These are phyloP conservation scores for Caenorhabditis sp. DNA, from an alignment of 2,888 invertebrate genomes.

Conservation along the genomic window DNA sequence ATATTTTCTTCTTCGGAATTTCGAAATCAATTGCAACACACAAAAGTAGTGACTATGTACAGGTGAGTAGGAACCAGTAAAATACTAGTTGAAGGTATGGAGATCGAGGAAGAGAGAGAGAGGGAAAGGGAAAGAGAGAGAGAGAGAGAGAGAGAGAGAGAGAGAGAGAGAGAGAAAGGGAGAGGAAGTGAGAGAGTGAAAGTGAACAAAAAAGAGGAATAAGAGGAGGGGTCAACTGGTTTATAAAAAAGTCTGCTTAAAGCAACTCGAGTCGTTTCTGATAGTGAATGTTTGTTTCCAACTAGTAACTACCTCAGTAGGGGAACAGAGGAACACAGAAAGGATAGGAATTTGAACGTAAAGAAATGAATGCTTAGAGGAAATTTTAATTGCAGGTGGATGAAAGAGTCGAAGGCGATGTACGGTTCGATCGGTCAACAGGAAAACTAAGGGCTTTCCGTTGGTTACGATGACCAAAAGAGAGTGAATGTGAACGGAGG, in stretches of 20 bases:
- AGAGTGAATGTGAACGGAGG: conserved; percentile 2
- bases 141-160: too few species aligned
- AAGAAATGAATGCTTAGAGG: too few species aligned
- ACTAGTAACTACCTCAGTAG: too few species aligned
- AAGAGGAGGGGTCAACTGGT: conserved; percentile 2
- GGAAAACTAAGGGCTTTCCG: conserved; percentile 6
- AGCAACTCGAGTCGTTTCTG: background rate
- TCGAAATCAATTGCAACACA: conserved; percentile 15
- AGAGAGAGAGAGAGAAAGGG: conserved; percentile 11
- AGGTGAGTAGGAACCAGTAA: conserved; percentile 15
- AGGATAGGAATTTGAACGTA: too few species aligned
- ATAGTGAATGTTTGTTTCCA: too few species aligned
- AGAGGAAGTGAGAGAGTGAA: too few species aligned
- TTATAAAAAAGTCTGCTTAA: too few species aligned
- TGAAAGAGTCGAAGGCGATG: background rate
- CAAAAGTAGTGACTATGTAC: background rate
- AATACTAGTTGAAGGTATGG: conserved; percentile 7
- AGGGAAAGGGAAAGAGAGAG: conserved; percentile 4
- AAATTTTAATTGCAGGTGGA: conserved; percentile 6
- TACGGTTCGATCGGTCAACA: conserved; percentile 17
- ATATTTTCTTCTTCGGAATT: too few species aligned
- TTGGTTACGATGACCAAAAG: too few species aligned
- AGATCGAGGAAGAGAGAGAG: conserved; percentile 15
- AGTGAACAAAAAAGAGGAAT: too few species aligned
- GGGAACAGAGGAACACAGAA: too few species aligned